Conservation (phyloP, 2,888 invertebrate species). For the Trichacis sp. region DNA sequence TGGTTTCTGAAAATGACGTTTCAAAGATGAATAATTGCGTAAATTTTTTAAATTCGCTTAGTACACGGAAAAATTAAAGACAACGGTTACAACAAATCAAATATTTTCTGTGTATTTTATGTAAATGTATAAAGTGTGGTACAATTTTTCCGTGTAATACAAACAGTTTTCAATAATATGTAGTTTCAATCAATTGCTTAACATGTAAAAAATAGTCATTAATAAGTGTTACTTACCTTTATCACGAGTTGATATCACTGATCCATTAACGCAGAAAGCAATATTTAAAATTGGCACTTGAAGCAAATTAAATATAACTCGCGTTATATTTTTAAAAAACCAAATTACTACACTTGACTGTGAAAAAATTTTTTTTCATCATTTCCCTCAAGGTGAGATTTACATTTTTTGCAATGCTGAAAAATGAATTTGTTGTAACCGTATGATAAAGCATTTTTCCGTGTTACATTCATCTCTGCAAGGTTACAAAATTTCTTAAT, state of each 20-base stretch:
- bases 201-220: neutral
- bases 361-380: no score
- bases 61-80: slow-evolving; percentile 34
- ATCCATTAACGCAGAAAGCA: neutral
- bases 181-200: neutral
- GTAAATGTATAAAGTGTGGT: no score
- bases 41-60: neutral
- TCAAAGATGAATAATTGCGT: neutral
- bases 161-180: neutral
- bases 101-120: no score
- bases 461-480: slow-evolving; percentile 30
- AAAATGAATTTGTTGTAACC: slow-evolving; percentile 34
- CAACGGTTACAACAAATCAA: slow-evolving; percentile 33
- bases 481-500: slow-evolving; percentile 19
- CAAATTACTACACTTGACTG: no score
- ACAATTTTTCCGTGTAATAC: slow-evolving; percentile 1
- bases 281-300: slow-evolving; percentile 6
- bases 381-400: no score
- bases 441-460: slow-evolving; percentile 32
- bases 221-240: neutral
- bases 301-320: no score
- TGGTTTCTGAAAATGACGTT: slow-evolving; percentile 12
- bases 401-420: no score
- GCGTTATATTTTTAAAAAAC: no score
- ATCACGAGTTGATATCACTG: neutral